Percentiles rank a stretch among this genome's conserved stretches.
Conservation (phyloP, 1,140 invertebrate species). For the Drosophila mauritiana region DNA sequence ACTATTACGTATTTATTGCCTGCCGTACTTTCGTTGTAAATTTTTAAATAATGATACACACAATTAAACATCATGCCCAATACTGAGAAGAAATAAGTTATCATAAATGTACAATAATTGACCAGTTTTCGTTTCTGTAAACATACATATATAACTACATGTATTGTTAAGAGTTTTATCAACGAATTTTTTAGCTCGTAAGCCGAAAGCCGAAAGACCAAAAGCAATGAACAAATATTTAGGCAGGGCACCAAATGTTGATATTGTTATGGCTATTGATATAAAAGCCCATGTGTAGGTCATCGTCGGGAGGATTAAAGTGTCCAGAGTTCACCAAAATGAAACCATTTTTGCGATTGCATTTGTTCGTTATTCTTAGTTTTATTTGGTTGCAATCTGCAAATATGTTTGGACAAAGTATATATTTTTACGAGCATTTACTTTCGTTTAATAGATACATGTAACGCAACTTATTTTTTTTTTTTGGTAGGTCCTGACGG, state of each 20-base stretch:
- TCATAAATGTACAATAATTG: constrained; percentile 61
- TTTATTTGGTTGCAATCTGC: constrained; percentile 30
- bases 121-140: constrained; percentile 51
- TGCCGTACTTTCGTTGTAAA: constrained; percentile 74
- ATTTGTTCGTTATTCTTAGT: constrained; percentile 29
- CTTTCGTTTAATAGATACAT: constrained; percentile 34
- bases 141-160: constrained; percentile 27
- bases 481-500: constrained; percentile 52
- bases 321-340: constrained; percentile 43
- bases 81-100: constrained; percentile 55
- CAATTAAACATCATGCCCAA: constrained; percentile 31
- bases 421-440: constrained; percentile 29
- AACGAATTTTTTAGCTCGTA: constrained; percentile 50
- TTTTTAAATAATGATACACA: constrained; percentile 52
- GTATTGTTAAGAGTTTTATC: constrained; percentile 41
- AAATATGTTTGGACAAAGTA: constrained; percentile 14
- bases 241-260: constrained; percentile 30
- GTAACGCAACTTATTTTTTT: constrained; percentile 30
- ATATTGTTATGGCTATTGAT: constrained; percentile 17
- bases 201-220: constrained; percentile 49
- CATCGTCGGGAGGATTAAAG: constrained; percentile 40
- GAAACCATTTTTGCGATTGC: constrained; percentile 49
- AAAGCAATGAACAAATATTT: constrained; percentile 21
- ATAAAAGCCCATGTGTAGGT: constrained; percentile 32
- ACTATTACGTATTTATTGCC: constrained; percentile 78